These are phyloP conservation scores for Opisthograptis luteolata DNA, from an alignment of 2,888 invertebrate species.

Conservation along the genomic window DNA sequence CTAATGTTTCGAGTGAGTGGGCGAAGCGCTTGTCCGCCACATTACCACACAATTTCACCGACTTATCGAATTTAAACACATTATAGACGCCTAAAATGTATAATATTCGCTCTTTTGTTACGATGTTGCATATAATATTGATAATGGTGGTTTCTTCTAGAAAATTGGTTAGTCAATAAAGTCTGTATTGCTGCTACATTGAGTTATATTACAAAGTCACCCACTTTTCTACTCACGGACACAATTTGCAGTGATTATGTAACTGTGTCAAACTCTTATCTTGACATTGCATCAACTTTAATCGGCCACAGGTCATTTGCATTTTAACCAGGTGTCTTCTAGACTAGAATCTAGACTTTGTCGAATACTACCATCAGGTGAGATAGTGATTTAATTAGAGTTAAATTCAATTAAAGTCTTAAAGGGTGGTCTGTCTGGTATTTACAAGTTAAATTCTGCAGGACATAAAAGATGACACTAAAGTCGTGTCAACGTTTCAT, in stretches of 20 bases:
- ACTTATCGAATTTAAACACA: slow-evolving; percentile 66
- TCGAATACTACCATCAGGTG: too few relatives aligned
- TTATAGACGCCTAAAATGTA: slow-evolving; percentile 35
- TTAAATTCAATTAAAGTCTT: neutral
- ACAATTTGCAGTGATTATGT: slow-evolving; percentile 1
- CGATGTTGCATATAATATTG: neutral
- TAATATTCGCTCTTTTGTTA: slow-evolving; percentile 6
- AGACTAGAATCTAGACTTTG: too few relatives aligned
- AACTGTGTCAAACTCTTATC: slow-evolving; percentile 6
- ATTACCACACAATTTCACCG: slow-evolving; percentile 76
- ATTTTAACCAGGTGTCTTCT: too few relatives aligned
- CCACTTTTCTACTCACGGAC: slow-evolving; percentile 31
- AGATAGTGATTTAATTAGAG: neutral
- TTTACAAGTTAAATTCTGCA: neutral
- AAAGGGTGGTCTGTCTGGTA: neutral
- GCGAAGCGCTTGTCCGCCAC: slow-evolving; percentile 64
- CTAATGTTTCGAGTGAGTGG: slow-evolving; percentile 50
- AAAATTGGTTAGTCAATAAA: too few relatives aligned
- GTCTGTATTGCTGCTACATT: neutral
- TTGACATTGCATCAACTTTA: neutral
- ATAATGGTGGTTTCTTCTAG: too few relatives aligned
- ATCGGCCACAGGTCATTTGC: neutral
- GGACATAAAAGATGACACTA: neutral
- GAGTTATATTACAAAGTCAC: neutral
- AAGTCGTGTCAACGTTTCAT: slow-evolving; percentile 3